phyloP scores from a whole-genome alignment of 1,140 invertebrate genomes.

The Prorops nasuta region DNA sequence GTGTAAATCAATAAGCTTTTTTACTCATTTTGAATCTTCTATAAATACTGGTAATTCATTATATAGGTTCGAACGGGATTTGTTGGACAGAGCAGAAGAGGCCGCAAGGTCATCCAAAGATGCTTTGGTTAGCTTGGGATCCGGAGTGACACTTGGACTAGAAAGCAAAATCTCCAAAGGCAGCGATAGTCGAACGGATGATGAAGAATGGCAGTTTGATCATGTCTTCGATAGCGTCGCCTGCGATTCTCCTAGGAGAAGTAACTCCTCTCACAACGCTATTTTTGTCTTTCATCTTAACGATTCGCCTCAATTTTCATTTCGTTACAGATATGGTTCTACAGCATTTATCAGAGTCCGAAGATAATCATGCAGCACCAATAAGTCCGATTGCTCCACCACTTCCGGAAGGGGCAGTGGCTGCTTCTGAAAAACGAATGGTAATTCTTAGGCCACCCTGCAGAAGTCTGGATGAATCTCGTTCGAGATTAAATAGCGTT shows the following conservation, averaged over 20 bases:
- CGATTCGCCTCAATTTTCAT: no score
- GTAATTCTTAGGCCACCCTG: constrained; percentile 51
- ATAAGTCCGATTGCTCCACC: constrained; percentile 38
- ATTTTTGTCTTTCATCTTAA: no score
- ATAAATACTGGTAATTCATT: not conserved
- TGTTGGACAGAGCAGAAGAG: constrained; percentile 40
- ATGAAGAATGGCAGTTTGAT: constrained; percentile 27
- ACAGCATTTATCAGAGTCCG: constrained; percentile 37
- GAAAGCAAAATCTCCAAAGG: constrained; percentile 16
- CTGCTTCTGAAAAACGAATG: constrained; percentile 56
- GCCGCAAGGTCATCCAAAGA: constrained; percentile 27
- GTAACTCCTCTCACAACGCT: constrained; percentile 3
- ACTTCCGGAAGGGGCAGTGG: constrained; percentile 36
- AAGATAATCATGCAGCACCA: constrained; percentile 30
- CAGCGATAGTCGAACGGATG: constrained; percentile 22
- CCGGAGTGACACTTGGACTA: constrained; percentile 11
- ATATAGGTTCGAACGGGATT: constrained; percentile 41
- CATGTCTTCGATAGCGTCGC: constrained; percentile 21
- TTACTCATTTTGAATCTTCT: no score
- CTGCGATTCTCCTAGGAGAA: constrained; percentile 20
- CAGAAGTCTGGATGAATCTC: constrained; percentile 49
- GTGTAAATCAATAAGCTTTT: no score
- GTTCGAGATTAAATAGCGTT: constrained; percentile 59
- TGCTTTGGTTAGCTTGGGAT: constrained; percentile 27
- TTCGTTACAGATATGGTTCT: constrained; percentile 19